phyloP scores from a whole-genome alignment of 2,888 invertebrate genomes.

The Blastobasis adustella region DNA sequence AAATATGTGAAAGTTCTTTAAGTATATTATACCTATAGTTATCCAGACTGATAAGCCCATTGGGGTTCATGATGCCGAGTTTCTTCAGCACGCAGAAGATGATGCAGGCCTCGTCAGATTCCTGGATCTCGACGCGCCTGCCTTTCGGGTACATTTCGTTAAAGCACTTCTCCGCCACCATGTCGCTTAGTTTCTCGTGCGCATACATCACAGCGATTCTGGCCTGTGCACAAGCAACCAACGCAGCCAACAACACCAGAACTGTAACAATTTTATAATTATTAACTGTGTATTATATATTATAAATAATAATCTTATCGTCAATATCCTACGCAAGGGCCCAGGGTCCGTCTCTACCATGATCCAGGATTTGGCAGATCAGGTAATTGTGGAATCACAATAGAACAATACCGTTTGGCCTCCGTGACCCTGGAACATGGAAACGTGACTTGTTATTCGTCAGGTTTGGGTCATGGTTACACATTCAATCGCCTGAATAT shows the following conservation, averaged over 20 bases:
- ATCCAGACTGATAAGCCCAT: constrained; percentile 55
- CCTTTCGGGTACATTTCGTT: constrained; percentile 55
- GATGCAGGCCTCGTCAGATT: constrained; percentile 60
- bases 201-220: constrained; percentile 64
- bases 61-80: constrained; percentile 53
- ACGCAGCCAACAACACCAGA: constrained; percentile 16
- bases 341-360: too few species aligned
- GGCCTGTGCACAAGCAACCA: constrained; percentile 28
- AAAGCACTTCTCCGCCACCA: constrained; percentile 50
- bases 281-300: too few species aligned
- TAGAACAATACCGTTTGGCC: too few species aligned
- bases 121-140: constrained; percentile 44
- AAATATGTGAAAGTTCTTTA: too few species aligned
- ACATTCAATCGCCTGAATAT: too few species aligned
- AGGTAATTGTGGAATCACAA: too few species aligned
- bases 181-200: constrained; percentile 52
- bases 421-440: too few species aligned
- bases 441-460: too few species aligned
- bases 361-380: too few species aligned
- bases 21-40: constrained; percentile 37
- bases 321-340: too few species aligned
- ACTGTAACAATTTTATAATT: not conserved
- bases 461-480: too few species aligned
- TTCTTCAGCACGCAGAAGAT: constrained; percentile 62
- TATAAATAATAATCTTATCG: too few species aligned